These are phyloP conservation scores for Luidia sarsii DNA, from an alignment of 53 echinoderm and acorn worm genomes.

Conservation along the genomic window DNA sequence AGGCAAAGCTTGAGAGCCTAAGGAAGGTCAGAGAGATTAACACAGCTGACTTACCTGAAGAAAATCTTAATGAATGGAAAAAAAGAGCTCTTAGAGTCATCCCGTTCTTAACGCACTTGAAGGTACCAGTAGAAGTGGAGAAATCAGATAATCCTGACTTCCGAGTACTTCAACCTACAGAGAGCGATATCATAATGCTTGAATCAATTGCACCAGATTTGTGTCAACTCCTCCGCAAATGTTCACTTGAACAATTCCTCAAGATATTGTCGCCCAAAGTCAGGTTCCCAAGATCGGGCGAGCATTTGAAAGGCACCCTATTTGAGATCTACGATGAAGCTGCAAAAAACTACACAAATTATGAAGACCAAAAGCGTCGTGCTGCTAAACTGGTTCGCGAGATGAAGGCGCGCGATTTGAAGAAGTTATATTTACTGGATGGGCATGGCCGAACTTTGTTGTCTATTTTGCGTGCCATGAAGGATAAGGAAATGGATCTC, in stretches of 20 bases:
- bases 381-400: neutral
- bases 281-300: too few relatives aligned
- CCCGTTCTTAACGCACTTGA: too few relatives aligned
- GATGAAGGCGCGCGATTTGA: neutral
- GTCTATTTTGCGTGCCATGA: constrained; percentile 6
- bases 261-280: neutral
- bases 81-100: too few relatives aligned
- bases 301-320: neutral
- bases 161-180: too few relatives aligned
- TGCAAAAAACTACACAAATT: neutral
- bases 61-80: too few relatives aligned
- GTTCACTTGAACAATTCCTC: neutral
- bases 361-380: neutral
- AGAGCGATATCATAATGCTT: neutral
- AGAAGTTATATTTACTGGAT: neutral
- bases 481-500: neutral
- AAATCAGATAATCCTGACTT: too few relatives aligned
- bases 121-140: too few relatives aligned
- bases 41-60: too few relatives aligned
- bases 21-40: too few relatives aligned
- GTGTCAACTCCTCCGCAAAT: neutral
- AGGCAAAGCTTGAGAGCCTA: too few relatives aligned
- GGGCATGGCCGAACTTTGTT: constrained; percentile 7
- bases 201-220: constrained; percentile 4
- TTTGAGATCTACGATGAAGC: neutral